A percentile compares a stretch with the other conserved stretches of the same genome.
phyloP scores from a whole-genome alignment of 2,113 vertebrate species.

The Stegastes partitus region DNA sequence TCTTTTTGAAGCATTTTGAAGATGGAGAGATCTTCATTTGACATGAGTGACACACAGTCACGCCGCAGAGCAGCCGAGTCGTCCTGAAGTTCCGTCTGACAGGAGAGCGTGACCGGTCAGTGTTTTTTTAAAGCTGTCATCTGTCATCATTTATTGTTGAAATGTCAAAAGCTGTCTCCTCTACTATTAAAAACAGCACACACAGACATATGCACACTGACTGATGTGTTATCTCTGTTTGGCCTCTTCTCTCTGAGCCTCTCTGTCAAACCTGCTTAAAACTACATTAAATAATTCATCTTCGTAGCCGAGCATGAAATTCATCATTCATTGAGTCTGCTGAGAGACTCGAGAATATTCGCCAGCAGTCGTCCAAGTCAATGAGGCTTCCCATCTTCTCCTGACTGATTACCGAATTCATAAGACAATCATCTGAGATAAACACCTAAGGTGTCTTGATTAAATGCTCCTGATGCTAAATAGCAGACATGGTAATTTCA shows the following conservation, averaged over 20 bases:
- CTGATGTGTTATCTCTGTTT: not conserved
- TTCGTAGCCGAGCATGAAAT: slow-evolving; percentile 39
- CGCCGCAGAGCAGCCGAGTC: not conserved
- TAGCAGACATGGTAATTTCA: not conserved
- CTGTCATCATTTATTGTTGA: slow-evolving; percentile 36
- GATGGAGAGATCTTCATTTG: not conserved
- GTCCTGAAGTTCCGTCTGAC: not conserved
- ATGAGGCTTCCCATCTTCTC: slow-evolving; percentile 31
- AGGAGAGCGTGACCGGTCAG: not conserved
- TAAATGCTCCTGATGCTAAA: slow-evolving; percentile 12
- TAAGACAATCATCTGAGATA: slow-evolving; percentile 17
- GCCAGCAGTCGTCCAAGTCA: slow-evolving; percentile 36
- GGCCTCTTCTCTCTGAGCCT: not conserved
- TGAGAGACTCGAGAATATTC: slow-evolving; percentile 28
- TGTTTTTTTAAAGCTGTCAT: not conserved
- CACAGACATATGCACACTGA: not conserved
- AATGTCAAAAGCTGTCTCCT: slow-evolving; percentile 20
- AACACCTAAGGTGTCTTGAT: slow-evolving; percentile 2
- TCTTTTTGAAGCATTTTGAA: slow-evolving; percentile 12
- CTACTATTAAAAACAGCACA: not conserved
- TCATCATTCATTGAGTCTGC: slow-evolving; percentile 24
- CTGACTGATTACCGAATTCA: slow-evolving; percentile 39
- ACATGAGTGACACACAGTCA: not conserved
- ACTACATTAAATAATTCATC: slow-evolving; percentile 61
- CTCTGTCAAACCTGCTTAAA: slow-evolving; percentile 39